A percentile compares a stretch with the other conserved stretches of the same genome.
Conservation (phyloP, 2,113 vertebrate species). For the Osmerus eperlanus region DNA sequence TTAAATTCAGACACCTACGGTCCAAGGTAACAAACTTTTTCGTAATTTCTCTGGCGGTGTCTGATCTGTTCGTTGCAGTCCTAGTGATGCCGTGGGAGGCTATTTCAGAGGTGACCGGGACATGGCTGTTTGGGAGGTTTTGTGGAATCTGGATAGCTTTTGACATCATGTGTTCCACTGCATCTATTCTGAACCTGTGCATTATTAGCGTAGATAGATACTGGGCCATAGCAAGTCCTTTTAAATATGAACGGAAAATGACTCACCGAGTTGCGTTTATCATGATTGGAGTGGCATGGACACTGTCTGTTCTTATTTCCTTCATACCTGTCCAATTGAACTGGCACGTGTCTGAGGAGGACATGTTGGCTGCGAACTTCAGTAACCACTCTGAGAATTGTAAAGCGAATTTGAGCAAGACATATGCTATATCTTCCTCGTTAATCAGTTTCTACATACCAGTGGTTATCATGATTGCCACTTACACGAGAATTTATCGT, state of each 20-base stretch:
- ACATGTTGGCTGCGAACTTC: conserved; percentile 24
- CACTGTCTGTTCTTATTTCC: conserved; percentile 75
- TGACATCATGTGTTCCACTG: conserved; percentile 77
- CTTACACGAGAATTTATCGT: conserved; percentile 78
- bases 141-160: conserved; percentile 81
- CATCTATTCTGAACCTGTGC: conserved; percentile 74
- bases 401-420: conserved; percentile 74
- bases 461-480: conserved; percentile 78
- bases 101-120: conserved; percentile 67
- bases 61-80: conserved; percentile 77
- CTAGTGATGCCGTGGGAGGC: conserved; percentile 84
- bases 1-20: conserved; percentile 71
- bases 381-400: conserved; percentile 54
- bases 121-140: conserved; percentile 76
- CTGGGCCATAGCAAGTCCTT: conserved; percentile 81
- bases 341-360: conserved; percentile 72
- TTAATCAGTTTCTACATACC: conserved; percentile 79
- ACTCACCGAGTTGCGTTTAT: conserved; percentile 72
- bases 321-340: conserved; percentile 79
- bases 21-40: conserved; percentile 81
- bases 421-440: conserved; percentile 77
- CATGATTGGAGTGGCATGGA: conserved; percentile 74
- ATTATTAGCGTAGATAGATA: conserved; percentile 83
- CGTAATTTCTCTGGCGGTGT: conserved; percentile 77
- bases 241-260: conserved; percentile 77